Conservation (phyloP, 2,113 vertebrate species). For the Ceyx melanurus region DNA sequence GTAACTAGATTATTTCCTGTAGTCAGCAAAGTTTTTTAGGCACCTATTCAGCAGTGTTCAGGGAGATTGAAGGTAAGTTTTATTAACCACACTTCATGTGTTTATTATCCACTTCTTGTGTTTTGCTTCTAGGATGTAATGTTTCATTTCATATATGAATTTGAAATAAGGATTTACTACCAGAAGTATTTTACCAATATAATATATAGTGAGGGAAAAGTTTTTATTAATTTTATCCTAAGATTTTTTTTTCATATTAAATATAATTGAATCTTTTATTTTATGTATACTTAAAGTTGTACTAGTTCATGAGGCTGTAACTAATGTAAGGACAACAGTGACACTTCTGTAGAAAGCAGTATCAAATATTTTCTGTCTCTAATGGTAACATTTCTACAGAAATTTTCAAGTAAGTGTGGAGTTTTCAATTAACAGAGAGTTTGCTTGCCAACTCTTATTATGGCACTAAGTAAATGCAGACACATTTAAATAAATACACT, state of each 20-base stretch:
- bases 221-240: background rate
- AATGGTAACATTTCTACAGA: background rate
- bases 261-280: background rate
- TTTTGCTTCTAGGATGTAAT: background rate
- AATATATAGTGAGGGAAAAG: background rate
- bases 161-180: background rate
- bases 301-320: background rate
- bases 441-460: background rate
- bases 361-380: background rate
- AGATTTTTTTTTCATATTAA: background rate
- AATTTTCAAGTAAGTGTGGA: background rate
- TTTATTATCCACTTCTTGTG: background rate
- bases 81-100: background rate
- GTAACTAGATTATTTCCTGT: background rate
- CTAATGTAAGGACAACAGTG: background rate
- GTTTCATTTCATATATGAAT: background rate
- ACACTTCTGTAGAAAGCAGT: background rate
- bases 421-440: background rate
- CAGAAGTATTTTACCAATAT: background rate
- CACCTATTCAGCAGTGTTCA: background rate
- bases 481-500: constrained; percentile 3
- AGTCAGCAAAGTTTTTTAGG: background rate
- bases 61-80: background rate
- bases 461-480: background rate
- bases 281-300: background rate